Conservation (phyloP, 2,797 vertebrate species). For the Limosa lapponica region DNA sequence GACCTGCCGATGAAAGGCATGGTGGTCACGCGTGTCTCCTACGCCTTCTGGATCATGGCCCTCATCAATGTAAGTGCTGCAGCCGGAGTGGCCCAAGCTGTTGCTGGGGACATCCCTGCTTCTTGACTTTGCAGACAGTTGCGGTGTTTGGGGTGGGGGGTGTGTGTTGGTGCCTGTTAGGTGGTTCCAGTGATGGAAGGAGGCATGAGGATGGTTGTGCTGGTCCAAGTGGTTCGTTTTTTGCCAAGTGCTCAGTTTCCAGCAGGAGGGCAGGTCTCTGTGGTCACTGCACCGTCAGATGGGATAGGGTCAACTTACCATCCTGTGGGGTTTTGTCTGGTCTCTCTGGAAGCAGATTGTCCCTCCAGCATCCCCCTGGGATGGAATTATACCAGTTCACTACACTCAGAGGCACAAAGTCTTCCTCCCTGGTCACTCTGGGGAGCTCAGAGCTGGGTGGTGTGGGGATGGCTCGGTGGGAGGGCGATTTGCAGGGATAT, state of each 20-base stretch:
- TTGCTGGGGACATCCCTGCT: not conserved
- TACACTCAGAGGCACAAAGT: accelerated
- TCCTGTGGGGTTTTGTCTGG: accelerated
- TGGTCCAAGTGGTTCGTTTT: accelerated
- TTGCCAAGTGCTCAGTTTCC: accelerated
- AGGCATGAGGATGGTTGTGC: not conserved
- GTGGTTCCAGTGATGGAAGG: not conserved
- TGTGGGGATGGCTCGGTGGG: accelerated
- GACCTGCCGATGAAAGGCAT: slow-evolving; percentile 77
- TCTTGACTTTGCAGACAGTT: accelerated
- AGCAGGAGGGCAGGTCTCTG: not conserved
- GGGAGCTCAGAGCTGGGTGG: not conserved
- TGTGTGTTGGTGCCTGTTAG: not conserved
- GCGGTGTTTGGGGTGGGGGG: not conserved
- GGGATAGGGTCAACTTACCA: accelerated
- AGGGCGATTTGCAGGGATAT: accelerated
- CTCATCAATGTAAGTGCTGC: slow-evolving; percentile 89
- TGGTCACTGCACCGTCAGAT: accelerated
- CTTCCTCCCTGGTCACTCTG: accelerated
- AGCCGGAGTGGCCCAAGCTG: accelerated
- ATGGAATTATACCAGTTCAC: not conserved
- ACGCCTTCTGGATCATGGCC: slow-evolving; percentile 99
- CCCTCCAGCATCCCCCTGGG: not conserved
- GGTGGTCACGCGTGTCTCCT: slow-evolving; percentile 85
- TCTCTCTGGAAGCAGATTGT: not conserved